These are phyloP conservation scores for Tiliqua scincoides DNA, from an alignment of 2,113 vertebrate genomes.

Conservation along the genomic window DNA sequence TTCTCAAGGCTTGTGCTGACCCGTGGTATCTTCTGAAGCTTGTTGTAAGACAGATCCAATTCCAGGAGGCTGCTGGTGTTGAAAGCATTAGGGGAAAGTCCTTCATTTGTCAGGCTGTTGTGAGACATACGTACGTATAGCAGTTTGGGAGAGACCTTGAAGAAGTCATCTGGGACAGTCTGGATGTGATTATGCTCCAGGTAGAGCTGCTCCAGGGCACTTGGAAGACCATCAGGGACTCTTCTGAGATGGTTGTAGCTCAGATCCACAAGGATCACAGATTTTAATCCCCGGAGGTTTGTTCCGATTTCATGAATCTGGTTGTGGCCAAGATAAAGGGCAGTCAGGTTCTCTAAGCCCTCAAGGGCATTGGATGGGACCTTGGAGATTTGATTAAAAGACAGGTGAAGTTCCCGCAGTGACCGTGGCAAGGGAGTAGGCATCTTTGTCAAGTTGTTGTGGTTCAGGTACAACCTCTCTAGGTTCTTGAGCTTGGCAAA, in stretches of 20 bases:
- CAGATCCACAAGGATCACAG: conserved; percentile 87
- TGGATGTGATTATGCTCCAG: conserved; percentile 90
- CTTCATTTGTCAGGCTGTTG: conserved; percentile 89
- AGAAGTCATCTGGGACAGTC: conserved; percentile 85
- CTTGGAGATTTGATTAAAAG: conserved; percentile 87
- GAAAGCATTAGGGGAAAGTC: conserved; percentile 88
- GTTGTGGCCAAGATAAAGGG: conserved; percentile 91
- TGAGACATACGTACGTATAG: conserved; percentile 90
- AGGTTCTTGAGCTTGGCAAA: conserved; percentile 85
- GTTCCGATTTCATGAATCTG: conserved; percentile 84
- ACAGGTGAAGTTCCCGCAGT: conserved; percentile 87
- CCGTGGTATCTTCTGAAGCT: conserved; percentile 90
- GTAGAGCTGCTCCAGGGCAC: conserved; percentile 90
- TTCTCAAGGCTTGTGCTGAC: conserved; percentile 91
- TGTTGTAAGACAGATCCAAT: conserved; percentile 94
- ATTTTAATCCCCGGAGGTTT: conserved; percentile 83
- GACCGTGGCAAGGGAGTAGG: conserved; percentile 86
- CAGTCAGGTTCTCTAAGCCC: conserved; percentile 92
- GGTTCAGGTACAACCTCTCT: conserved; percentile 90
- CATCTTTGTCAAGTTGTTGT: conserved; percentile 91
- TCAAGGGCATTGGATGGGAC: conserved; percentile 83
- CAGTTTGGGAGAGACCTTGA: conserved; percentile 83
- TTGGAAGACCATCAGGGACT: conserved; percentile 87
- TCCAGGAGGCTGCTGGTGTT: conserved; percentile 93
- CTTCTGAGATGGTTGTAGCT: conserved; percentile 89